phyloP scores from a whole-genome alignment of 1,140 invertebrate genomes.

The Pseudoatta argentina region DNA sequence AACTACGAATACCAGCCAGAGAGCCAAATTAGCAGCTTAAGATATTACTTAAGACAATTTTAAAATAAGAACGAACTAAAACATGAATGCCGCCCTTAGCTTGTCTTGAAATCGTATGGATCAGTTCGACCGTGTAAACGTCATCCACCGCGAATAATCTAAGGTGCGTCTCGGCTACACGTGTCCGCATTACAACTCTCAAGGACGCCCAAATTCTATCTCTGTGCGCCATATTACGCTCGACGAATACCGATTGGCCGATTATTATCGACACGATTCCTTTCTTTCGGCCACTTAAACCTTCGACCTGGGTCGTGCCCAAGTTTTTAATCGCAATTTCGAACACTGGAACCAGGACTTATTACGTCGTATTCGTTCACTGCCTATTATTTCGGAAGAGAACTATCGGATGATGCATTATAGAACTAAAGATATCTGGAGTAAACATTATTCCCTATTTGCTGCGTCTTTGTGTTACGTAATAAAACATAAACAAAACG shows the following conservation, averaged over 20 bases:
- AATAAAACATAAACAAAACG: not conserved
- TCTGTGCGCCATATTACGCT: conserved; percentile 19
- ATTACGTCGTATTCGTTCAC: conserved; percentile 11
- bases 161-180: conserved; percentile 37
- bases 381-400: conserved; percentile 28
- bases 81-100: not conserved
- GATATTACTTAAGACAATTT: no score
- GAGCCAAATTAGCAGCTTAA: no score
- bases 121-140: conserved; percentile 31
- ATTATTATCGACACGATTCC: conserved; percentile 38
- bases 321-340: conserved; percentile 14
- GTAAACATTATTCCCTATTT: not conserved
- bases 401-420: not conserved
- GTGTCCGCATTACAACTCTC: not conserved
- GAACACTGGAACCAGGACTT: not conserved
- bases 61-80: no score
- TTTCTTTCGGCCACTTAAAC: conserved; percentile 32
- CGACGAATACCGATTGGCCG: conserved; percentile 42
- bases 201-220: conserved; percentile 45
- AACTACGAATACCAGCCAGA: no score
- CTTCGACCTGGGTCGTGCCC: conserved; percentile 1
- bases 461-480: not conserved
- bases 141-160: conserved; percentile 48
- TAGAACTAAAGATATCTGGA: not conserved
- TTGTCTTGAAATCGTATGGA: conserved; percentile 24